Evolutionary conservation across 2,888 invertebrate genomes (phyloP).

Genomic region (Aricia artaxerxes): DNA sequence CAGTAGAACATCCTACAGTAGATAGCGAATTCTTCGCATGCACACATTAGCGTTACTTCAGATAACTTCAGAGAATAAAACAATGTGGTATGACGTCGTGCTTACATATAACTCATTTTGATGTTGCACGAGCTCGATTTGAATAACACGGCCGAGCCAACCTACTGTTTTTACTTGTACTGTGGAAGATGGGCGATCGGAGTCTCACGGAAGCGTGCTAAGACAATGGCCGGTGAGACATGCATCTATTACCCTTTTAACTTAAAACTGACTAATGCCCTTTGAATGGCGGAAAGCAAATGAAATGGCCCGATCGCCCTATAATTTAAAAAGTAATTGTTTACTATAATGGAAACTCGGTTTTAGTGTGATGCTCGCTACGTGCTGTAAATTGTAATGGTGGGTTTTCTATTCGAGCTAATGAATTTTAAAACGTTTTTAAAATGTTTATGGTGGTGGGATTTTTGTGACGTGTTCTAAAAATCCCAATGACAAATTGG

Average conservation of each 20-base stretch:
- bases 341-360: slow-evolving; percentile 29
- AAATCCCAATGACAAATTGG: not conserved
- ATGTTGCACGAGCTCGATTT: not conserved
- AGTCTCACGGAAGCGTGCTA: slow-evolving; percentile 76
- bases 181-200: slow-evolving; percentile 45
- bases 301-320: slow-evolving; percentile 46
- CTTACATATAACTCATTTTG: not conserved
- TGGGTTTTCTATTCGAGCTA: slow-evolving; percentile 10
- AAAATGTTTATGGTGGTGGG: not conserved
- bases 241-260: slow-evolving; percentile 76
- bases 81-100: not conserved
- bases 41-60: not conserved
- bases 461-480: not conserved
- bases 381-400: slow-evolving; percentile 25
- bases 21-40: not conserved
- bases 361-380: slow-evolving; percentile 25
- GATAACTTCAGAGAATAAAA: not conserved
- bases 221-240: slow-evolving; percentile 76
- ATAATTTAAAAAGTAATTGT: slow-evolving; percentile 33
- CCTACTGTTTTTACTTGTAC: not conserved
- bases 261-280: slow-evolving; percentile 59
- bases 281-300: slow-evolving; percentile 58
- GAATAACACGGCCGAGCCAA: not conserved
- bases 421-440: slow-evolving; percentile 5
- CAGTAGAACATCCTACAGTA: not conserved